phyloP scores from a whole-genome alignment of 2,113 vertebrate genomes.

The Oxyura jamaicensis region DNA sequence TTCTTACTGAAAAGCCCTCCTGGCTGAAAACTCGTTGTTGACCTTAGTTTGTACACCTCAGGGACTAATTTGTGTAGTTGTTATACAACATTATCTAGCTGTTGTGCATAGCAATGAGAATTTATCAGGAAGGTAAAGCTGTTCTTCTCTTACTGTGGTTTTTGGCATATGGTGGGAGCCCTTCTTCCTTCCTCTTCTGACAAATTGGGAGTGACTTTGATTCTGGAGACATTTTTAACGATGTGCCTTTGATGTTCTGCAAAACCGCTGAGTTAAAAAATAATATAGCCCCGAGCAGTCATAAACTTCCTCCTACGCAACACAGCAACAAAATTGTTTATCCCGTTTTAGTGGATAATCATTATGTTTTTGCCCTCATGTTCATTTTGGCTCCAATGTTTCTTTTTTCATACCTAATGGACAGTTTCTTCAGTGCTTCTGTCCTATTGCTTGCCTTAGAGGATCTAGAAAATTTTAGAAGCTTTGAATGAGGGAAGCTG shows the following conservation, averaged over 20 bases:
- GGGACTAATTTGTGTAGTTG: conserved; percentile 53
- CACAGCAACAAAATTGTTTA: conserved; percentile 59
- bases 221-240: conserved; percentile 44
- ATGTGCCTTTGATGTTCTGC: conserved; percentile 41
- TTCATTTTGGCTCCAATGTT: conserved; percentile 25
- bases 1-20: neutral
- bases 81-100: neutral
- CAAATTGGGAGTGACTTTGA: conserved; percentile 36
- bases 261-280: conserved; percentile 48
- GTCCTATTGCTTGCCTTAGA: neutral
- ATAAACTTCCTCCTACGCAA: conserved; percentile 2
- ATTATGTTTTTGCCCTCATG: neutral
- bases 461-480: neutral
- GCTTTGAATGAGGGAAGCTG: neutral
- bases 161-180: neutral
- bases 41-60: conserved; percentile 2
- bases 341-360: neutral
- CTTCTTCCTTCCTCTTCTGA: conserved; percentile 18
- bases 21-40: conserved; percentile 31
- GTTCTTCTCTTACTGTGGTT: neutral
- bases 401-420: neutral
- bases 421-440: neutral
- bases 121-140: conserved; percentile 1
- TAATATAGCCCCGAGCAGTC: neutral
- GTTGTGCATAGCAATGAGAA: neutral